Percentiles rank a stretch among this genome's conserved stretches.
Conservation (phyloP, 2,113 vertebrate species). For the Orcinus orca region DNA sequence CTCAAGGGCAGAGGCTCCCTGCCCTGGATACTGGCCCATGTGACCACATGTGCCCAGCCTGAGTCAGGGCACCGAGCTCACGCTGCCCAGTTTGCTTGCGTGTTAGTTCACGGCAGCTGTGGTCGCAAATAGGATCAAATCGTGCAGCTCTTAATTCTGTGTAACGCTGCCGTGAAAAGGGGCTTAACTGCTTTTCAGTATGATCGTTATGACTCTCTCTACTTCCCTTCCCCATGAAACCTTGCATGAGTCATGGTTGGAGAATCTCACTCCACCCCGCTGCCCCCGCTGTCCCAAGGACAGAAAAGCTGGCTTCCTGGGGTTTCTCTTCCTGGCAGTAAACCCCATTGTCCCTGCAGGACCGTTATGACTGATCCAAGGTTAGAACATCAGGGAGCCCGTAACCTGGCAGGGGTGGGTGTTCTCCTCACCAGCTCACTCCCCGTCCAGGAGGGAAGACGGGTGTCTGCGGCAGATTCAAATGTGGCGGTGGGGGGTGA, state of each 20-base stretch:
- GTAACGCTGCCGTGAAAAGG: not conserved
- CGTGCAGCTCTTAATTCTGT: constrained; percentile 25
- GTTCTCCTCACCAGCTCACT: not conserved
- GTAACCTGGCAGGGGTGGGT: not conserved
- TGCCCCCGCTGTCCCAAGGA: not conserved
- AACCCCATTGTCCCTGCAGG: constrained; percentile 37
- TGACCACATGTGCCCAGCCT: not conserved
- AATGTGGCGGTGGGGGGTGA: not conserved
- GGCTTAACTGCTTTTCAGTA: constrained; percentile 66
- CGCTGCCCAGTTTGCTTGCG: not conserved
- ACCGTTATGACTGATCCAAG: constrained; percentile 34
- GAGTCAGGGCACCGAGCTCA: not conserved
- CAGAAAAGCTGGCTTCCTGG: constrained; percentile 59
- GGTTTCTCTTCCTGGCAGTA: constrained; percentile 71
- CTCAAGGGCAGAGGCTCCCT: not conserved
- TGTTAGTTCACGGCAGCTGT: not conserved
- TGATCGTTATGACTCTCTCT: constrained; percentile 24
- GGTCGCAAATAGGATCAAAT: not conserved
- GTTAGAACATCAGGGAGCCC: constrained; percentile 36
- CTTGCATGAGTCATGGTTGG: constrained; percentile 59
- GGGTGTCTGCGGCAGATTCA: not conserved
- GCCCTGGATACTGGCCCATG: not conserved
- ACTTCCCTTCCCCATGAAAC: constrained; percentile 49
- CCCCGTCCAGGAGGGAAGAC: not conserved
- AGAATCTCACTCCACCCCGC: constrained; percentile 53